Evolutionary conservation across 2,888 invertebrate genomes (phyloP).

Genomic region (Temnothorax unifasciatus): DNA sequence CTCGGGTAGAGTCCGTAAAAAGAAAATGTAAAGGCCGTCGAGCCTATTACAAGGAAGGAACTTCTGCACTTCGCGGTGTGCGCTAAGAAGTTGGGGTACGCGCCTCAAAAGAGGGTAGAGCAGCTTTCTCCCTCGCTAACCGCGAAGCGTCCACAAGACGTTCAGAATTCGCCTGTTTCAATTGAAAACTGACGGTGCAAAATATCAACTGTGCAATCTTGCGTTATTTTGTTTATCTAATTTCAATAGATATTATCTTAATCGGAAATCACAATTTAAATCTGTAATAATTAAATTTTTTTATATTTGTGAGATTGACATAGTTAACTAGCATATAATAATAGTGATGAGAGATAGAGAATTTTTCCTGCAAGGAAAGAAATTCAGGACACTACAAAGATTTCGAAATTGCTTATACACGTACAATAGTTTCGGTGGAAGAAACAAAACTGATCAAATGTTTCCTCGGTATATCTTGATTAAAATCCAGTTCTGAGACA

Average conservation of each 20-base stretch:
- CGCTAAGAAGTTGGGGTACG: not conserved
- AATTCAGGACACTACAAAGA: not conserved
- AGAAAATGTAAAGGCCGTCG: constrained; percentile 65
- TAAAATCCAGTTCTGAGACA: constrained; percentile 2
- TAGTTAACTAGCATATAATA: not conserved
- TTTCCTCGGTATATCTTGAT: not conserved
- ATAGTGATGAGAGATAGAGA: not conserved
- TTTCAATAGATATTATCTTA: not conserved
- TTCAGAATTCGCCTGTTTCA: constrained; percentile 6
- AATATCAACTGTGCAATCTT: not conserved
- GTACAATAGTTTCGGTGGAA: not conserved
- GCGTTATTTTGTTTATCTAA: not conserved
- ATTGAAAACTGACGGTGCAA: not conserved
- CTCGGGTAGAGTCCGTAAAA: constrained; percentile 73
- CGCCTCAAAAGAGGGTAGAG: not conserved
- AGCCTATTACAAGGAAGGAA: constrained; percentile 54
- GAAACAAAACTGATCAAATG: not conserved
- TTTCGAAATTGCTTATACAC: not conserved
- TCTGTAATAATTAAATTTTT: not conserved
- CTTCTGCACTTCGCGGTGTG: constrained; percentile 34
- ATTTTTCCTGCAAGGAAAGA: not conserved
- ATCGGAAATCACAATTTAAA: not conserved
- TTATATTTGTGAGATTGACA: not conserved
- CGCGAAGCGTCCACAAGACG: not conserved
- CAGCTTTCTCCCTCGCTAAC: not conserved